Conservation (phyloP, 2,113 vertebrate species). For the Ia io region DNA sequence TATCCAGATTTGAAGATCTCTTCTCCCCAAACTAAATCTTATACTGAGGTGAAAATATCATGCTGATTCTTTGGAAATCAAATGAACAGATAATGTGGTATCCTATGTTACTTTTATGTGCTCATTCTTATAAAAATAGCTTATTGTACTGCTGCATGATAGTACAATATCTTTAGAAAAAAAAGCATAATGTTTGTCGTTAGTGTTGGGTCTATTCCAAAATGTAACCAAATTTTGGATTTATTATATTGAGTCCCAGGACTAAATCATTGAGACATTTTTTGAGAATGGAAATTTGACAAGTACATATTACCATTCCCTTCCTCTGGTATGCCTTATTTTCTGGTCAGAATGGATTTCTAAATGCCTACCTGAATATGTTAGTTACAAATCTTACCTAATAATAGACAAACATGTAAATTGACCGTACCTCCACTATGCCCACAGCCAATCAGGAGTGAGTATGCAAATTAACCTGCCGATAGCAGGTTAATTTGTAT, state of each 20-base stretch:
- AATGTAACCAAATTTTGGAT: background rate
- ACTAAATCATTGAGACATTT: background rate
- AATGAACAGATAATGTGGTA: background rate
- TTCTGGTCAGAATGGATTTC: background rate
- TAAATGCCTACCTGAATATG: background rate
- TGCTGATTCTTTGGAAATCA: background rate
- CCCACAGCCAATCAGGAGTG: no score
- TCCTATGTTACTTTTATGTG: no score
- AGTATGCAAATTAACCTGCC: no score
- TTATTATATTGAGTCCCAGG: background rate
- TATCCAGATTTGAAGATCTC: background rate
- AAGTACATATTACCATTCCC: background rate
- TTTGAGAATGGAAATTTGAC: background rate
- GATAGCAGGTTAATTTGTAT: no score
- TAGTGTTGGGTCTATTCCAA: background rate
- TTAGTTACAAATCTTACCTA: background rate
- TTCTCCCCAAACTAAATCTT: background rate
- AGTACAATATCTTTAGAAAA: background rate
- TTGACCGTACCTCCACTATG: no score
- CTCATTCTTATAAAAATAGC: background rate
- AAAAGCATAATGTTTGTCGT: background rate
- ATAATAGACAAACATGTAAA: no score
- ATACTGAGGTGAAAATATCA: background rate
- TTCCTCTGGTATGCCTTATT: background rate
- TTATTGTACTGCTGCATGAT: background rate